phyloP scores from a whole-genome alignment of 2,797 vertebrate genomes.

The Liasis olivaceus region DNA sequence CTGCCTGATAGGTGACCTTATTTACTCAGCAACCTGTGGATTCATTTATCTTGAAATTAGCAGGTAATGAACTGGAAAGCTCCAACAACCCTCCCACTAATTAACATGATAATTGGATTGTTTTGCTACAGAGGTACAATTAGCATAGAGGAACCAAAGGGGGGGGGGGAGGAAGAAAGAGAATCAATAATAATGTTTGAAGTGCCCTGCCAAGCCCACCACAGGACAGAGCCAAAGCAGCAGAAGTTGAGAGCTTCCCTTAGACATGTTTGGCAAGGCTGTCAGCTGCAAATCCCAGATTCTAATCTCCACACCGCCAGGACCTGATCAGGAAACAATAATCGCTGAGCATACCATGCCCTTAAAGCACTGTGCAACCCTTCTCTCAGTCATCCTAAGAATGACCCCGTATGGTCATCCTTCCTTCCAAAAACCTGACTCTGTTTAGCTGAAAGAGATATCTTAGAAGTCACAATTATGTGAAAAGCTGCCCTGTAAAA shows the following conservation, averaged over 20 bases:
- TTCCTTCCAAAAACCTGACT: neutral
- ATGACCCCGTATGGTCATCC: no score
- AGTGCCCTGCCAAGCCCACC: constrained; percentile 69
- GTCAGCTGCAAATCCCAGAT: neutral
- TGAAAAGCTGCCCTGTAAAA: neutral
- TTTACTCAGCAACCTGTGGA: constrained; percentile 84
- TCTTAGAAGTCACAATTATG: neutral
- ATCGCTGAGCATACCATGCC: neutral
- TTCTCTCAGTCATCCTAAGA: neutral
- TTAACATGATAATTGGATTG: constrained; percentile 87
- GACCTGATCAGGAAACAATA: neutral
- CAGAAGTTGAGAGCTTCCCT: constrained; percentile 1
- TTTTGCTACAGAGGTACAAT: constrained; percentile 83
- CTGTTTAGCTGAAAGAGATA: neutral
- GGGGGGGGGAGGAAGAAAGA: constrained; percentile 72
- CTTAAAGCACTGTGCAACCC: neutral
- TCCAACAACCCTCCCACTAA: constrained; percentile 84
- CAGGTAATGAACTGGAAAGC: constrained; percentile 87
- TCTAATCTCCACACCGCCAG: neutral
- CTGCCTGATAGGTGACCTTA: constrained; percentile 85
- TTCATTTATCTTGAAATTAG: constrained; percentile 89
- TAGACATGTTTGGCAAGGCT: neutral
- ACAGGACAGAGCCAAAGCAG: constrained; percentile 44
- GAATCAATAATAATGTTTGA: constrained; percentile 81
- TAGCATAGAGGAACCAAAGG: constrained; percentile 79